Evolutionary conservation across 2,888 invertebrate genomes (phyloP).

Genomic region (Elegia similella): DNA sequence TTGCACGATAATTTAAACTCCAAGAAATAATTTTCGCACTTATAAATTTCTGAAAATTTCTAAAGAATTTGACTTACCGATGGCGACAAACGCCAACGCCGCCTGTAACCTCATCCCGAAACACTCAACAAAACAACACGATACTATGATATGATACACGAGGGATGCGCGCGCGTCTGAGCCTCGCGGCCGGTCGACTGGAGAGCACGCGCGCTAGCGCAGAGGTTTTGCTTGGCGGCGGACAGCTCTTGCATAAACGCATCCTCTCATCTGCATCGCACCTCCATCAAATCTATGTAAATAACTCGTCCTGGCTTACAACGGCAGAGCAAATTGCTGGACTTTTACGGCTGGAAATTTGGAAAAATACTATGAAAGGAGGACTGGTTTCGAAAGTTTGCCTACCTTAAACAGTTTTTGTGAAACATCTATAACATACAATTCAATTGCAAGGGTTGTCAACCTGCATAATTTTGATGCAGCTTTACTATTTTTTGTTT

Average conservation of each 20-base stretch:
- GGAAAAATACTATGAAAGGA: no score
- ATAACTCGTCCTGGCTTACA: background rate
- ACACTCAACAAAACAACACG: background rate
- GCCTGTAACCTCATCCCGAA: conserved; percentile 35
- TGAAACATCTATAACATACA: no score
- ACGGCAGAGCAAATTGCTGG: no score
- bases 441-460: no score
- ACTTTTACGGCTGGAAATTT: no score
- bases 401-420: no score
- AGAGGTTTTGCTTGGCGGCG: conserved; percentile 29
- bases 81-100: conserved; percentile 35
- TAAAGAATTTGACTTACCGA: conserved; percentile 39
- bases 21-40: background rate
- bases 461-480: no score
- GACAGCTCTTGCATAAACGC: conserved; percentile 17
- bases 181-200: conserved; percentile 32
- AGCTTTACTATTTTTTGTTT: no score
- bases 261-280: conserved; percentile 11
- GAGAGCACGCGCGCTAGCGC: conserved; percentile 26
- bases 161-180: conserved; percentile 26
- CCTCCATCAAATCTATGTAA: conserved; percentile 1
- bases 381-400: no score
- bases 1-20: background rate
- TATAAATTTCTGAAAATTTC: background rate
- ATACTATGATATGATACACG: conserved; percentile 11